Evolutionary conservation across 2,888 invertebrate genomes (phyloP).

Genomic region (Drosophila anomelani): DNA sequence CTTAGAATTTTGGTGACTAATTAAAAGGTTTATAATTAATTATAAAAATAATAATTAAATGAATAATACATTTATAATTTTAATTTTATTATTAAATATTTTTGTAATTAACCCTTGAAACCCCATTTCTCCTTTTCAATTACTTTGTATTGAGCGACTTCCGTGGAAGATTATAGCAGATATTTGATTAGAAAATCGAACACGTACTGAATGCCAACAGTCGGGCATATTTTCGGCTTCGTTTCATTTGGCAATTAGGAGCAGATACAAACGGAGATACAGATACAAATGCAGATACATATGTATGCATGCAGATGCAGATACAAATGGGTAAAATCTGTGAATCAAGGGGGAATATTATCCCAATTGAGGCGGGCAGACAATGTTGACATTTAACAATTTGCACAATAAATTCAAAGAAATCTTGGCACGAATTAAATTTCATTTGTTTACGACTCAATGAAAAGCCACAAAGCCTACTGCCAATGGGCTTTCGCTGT

Average conservation of each 20-base stretch:
- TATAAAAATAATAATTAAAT: background rate
- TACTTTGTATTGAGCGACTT: too few species aligned
- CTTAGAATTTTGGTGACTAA: background rate
- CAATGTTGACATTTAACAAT: conserved; percentile 50
- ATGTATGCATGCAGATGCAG: too few species aligned
- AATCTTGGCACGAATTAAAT: conserved; percentile 70
- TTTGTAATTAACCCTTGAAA: too few species aligned
- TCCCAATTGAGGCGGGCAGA: conserved; percentile 1
- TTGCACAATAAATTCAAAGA: conserved; percentile 59
- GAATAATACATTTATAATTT: too few species aligned
- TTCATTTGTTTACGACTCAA: conserved; percentile 73
- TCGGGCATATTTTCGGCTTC: conserved; percentile 37
- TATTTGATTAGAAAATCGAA: conserved; percentile 24
- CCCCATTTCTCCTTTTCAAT: background rate
- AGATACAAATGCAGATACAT: background rate
- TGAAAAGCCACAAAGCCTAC: conserved; percentile 73
- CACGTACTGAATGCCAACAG: conserved; percentile 8
- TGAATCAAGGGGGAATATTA: background rate
- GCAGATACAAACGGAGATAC: background rate
- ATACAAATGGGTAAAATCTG: background rate
- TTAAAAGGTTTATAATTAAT: background rate
- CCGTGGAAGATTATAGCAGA: background rate
- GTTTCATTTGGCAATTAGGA: conserved; percentile 33
- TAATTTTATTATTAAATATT: too few species aligned
- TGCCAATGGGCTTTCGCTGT: conserved; percentile 63